Base-by-base conservation (phyloP, 2,888 invertebrate genomes). In the Athrips mouffetella region DNA sequence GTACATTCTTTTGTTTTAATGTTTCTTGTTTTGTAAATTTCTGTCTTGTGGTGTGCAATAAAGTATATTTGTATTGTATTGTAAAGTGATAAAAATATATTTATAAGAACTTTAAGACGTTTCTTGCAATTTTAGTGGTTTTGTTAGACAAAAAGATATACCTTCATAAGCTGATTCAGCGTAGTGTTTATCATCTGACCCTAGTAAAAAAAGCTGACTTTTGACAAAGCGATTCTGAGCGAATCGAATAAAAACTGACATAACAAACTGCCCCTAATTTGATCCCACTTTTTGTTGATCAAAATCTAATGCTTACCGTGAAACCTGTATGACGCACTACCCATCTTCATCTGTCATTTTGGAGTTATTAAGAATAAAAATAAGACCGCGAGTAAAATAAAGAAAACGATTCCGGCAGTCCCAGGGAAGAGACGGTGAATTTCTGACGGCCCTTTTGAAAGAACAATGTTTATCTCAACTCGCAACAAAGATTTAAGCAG, bases 261-360 rank as follows among this genome's bases (percentile, higher is more conserved):
- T 54, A 50, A 54, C 50, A 60, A 55, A 55, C 59, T 54, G 52
- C 55, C 53, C 57, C 51, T 59, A 63, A 66, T 66, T 65, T 59
- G 45, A 54, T 50, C 51, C 47, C 51, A 53, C 54, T 60, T 63
- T 63, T 70, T 63, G 54, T 62, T 55, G 63, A 64, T 66, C 59
- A 56, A 58, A 65, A 63, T 64, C 61, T 53, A 45, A 58, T 54
- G 57, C 48, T 58, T 49, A 49, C 53, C 55, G 47, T 62, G 59
- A 63, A 59, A 58, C 58, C n/a, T 57, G 62, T 63, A 66, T 75
- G 76, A 79, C 74, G 75, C 75, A 75, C 65, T 68, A 68, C 67
- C 70, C 76, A 73, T 78, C 80, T 80, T 81, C 81, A 83, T 80
- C 76, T 85, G 88, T 87, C 88, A 88, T 77, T 75, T 74, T 33